A percentile compares a stretch with the other conserved stretches of the same genome.
These are phyloP conservation scores for Eupithecia subfuscata DNA, from an alignment of 2,888 invertebrate genomes.

Conservation along the genomic window DNA sequence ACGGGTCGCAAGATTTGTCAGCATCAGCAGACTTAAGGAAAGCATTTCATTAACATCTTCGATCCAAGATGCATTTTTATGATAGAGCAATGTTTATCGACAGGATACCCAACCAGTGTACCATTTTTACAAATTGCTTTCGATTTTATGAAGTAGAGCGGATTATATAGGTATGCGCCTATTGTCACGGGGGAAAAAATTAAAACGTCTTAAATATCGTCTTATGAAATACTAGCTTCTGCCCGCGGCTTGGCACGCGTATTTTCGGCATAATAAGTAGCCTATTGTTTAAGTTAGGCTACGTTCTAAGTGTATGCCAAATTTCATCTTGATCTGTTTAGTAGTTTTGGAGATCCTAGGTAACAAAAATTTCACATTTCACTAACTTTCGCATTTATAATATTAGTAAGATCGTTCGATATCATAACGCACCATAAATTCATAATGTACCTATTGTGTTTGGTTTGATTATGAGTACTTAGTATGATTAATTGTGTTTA, in stretches of 20 bases:
- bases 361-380: too few relatives aligned
- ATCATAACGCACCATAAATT: neutral
- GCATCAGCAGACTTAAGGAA: neutral
- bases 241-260: too few relatives aligned
- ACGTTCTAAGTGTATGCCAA: too few relatives aligned
- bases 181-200: too few relatives aligned
- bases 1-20: neutral
- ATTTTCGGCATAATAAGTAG: too few relatives aligned
- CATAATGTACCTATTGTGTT: neutral
- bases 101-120: neutral
- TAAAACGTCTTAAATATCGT: neutral
- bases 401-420: neutral
- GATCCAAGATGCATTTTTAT: neutral
- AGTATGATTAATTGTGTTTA: constrained; percentile 1
- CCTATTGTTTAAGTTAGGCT: too few relatives aligned
- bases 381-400: too few relatives aligned
- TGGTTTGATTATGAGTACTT: neutral
- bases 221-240: too few relatives aligned
- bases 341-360: too few relatives aligned
- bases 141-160: neutral
- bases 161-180: neutral
- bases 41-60: neutral
- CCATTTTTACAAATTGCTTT: neutral
- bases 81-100: neutral
- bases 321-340: too few relatives aligned